Base-by-base conservation (phyloP, 2,888 invertebrate species). In the Amitus sp. region DNA sequence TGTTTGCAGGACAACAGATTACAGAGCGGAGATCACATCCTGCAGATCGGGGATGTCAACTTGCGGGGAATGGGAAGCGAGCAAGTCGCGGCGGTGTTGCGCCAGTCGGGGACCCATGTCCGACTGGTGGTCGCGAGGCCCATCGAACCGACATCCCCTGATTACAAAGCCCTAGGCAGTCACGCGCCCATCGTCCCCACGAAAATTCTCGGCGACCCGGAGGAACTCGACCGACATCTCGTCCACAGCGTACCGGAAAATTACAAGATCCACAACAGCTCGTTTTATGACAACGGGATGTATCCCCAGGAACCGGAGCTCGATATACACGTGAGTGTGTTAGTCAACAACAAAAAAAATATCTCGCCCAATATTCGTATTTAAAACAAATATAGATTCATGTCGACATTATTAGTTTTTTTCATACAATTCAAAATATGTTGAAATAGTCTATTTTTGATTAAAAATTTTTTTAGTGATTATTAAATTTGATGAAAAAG, bases 11-110 rank as follows among this genome's bases (percentile, higher is more conserved):
- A 99, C 86, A 94, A 93, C 62, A 89, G 97, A 49, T 86, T 99
- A 69, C 95, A 95, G 83, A 94, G 96, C 83, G 98, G 98, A 6
- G 99, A 99, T 84, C 98, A 99, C 85, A 93, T 99, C 74, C 87
- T 99, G 73, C 98, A 98, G 85, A 94, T 95, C 73, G 94, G 94
- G 43, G 93, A 96, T 71, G 94, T 98, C 70, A 95, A 95, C 84
- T 87, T 98, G 71, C 90, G 96, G 50, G 98, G 98, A 59, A 95
- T 98, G 88, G 95, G 95, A 64, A 96, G 96, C 50, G 98, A 99
- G 83, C 94, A 95, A 84, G 97, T 98, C 72, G 98, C 98, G 17
- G 91, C 95, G 13, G 97, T 98, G 64, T 84, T 98, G 65, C 89
- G 98, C 19, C 96, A 97, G 83, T 95, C 96, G 18, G 97, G 98